Conservation (phyloP, 2,797 vertebrate species). For the Acanthopagrus latus region DNA sequence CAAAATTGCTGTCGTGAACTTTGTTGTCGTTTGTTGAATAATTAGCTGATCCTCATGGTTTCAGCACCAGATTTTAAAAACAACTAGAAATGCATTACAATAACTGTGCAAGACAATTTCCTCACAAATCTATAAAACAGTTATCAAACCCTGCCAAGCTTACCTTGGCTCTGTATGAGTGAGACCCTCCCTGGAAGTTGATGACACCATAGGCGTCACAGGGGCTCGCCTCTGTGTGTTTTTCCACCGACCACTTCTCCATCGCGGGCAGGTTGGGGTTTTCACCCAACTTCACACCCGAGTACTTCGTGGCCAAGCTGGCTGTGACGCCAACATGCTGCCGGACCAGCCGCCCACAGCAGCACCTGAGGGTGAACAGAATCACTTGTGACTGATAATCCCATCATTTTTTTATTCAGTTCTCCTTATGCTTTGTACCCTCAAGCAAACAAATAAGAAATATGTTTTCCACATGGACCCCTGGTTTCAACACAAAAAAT, state of each 20-base stretch:
- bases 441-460: neutral
- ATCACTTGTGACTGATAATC: neutral
- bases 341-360: slow-evolving; percentile 96
- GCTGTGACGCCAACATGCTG: slow-evolving; percentile 97
- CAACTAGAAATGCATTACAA: neutral
- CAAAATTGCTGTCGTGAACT: neutral
- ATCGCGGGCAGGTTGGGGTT: slow-evolving; percentile 81
- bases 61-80: neutral
- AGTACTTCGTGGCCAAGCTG: slow-evolving; percentile 96
- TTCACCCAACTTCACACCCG: slow-evolving; percentile 96
- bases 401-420: neutral
- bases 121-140: neutral
- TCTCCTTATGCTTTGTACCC: neutral
- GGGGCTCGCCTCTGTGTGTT: slow-evolving; percentile 96
- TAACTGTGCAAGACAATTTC: neutral
- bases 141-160: neutral
- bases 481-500: no score
- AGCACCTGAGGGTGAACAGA: slow-evolving; percentile 87
- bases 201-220: slow-evolving; percentile 97
- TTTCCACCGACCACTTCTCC: slow-evolving; percentile 98
- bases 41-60: neutral
- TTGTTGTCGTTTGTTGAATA: neutral
- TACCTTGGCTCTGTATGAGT: slow-evolving; percentile 99
- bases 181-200: slow-evolving; percentile 99
- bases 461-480: neutral